A percentile compares a stretch with the other conserved stretches of the same genome.
phyloP scores from a whole-genome alignment of 1,140 invertebrate genomes.

The Nephotettix cincticeps region DNA sequence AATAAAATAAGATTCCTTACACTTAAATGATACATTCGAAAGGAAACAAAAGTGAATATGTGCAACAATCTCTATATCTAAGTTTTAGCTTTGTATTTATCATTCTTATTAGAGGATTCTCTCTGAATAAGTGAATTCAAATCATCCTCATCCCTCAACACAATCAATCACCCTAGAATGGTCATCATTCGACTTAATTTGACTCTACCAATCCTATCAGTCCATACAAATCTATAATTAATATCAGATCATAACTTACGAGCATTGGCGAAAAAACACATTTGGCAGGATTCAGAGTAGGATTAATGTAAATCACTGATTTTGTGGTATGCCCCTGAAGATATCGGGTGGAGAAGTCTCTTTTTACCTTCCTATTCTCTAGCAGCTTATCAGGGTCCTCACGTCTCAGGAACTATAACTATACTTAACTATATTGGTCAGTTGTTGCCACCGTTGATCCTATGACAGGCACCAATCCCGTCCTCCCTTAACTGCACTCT shows the following conservation, averaged over 20 bases:
- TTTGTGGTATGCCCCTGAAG: background rate
- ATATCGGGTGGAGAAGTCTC: conserved; percentile 16
- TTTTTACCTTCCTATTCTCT: background rate
- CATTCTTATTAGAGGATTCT: no score
- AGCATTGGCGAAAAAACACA: background rate
- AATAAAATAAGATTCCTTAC: no score
- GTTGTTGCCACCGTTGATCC: background rate
- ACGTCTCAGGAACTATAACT: background rate
- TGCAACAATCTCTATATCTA: no score
- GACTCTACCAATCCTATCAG: background rate
- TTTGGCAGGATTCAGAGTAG: background rate
- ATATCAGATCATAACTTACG: background rate
- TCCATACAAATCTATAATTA: background rate
- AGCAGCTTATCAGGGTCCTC: conserved; percentile 8
- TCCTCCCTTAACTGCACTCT: background rate
- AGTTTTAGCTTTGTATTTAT: no score
- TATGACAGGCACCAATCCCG: conserved; percentile 15
- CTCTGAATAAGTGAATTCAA: no score
- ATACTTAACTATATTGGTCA: background rate
- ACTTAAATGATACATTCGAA: no score
- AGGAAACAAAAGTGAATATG: no score
- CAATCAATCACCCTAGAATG: background rate
- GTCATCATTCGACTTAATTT: background rate
- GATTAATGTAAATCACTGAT: conserved; percentile 8
- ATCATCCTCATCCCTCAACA: background rate